A percentile compares a stretch with the other conserved stretches of the same genome.
phyloP scores from a whole-genome alignment of 2,797 vertebrate species.

The Ceryle rudis region DNA sequence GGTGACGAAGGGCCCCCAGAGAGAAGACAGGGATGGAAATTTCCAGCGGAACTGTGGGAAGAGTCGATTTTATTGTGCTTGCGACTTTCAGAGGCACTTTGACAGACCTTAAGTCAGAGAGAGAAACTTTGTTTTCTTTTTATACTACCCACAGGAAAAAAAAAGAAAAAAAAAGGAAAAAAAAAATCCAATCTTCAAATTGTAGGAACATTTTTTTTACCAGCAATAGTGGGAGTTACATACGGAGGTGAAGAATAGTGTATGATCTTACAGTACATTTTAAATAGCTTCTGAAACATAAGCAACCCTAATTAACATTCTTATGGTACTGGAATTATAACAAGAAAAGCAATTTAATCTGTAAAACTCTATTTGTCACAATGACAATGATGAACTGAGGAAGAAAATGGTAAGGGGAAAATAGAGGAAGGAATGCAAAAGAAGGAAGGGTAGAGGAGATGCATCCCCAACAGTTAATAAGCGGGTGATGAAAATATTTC shows the following conservation, averaged over 20 bases:
- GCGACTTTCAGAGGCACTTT: background rate
- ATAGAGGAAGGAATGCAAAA: background rate
- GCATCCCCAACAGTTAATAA: background rate
- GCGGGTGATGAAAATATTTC: background rate
- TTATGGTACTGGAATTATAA: constrained; percentile 2
- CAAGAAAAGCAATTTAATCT: constrained; percentile 39
- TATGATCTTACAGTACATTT: background rate
- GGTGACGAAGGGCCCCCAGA: background rate
- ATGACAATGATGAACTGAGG: background rate
- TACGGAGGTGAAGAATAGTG: background rate
- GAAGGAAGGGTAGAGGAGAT: background rate
- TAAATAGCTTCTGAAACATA: constrained; percentile 25
- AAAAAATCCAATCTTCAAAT: background rate
- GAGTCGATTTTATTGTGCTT: background rate
- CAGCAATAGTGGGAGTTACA: background rate
- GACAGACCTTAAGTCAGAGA: constrained; percentile 1
- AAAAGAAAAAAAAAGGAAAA: background rate
- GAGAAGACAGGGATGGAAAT: constrained; percentile 25
- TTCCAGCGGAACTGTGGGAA: constrained; percentile 11
- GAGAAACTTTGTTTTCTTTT: constrained; percentile 10
- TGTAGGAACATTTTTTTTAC: background rate
- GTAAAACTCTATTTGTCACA: constrained; percentile 28
- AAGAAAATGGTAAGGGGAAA: background rate
- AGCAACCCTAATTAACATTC: constrained; percentile 55
- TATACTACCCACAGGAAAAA: background rate